phyloP scores from a whole-genome alignment of 2,888 invertebrate genomes.

The Parascotia fuliginaria region DNA sequence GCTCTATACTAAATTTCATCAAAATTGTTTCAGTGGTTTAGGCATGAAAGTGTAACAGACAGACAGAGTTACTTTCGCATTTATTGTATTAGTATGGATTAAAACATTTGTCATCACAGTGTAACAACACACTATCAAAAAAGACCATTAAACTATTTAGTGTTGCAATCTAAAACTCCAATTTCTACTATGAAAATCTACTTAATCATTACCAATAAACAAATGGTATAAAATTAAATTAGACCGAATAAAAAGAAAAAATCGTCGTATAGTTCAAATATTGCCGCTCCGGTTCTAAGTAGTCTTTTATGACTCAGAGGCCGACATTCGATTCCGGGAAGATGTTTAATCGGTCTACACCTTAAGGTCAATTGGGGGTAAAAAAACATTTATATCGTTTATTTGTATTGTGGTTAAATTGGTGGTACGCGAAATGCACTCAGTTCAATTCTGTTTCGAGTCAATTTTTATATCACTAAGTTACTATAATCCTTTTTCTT shows the following conservation, averaged over 20 bases:
- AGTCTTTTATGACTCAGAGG: slow-evolving; percentile 54
- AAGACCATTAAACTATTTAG: not conserved
- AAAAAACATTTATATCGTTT: slow-evolving; percentile 30
- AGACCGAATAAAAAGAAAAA: slow-evolving; percentile 25
- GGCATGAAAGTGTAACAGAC: too few relatives aligned
- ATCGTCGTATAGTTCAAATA: slow-evolving; percentile 33
- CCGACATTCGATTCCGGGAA: slow-evolving; percentile 52
- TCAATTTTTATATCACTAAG: not conserved
- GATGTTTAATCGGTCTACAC: slow-evolving; percentile 35
- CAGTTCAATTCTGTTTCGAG: not conserved
- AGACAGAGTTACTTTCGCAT: too few relatives aligned
- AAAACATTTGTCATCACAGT: too few relatives aligned
- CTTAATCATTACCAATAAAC: slow-evolving; percentile 9
- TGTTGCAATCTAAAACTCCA: not conserved
- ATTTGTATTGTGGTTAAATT: slow-evolving; percentile 2
- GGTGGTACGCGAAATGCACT: not conserved
- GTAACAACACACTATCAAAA: too few relatives aligned
- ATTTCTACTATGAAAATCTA: not conserved
- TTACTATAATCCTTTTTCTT: too few relatives aligned
- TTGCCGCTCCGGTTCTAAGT: slow-evolving; percentile 38
- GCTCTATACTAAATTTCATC: too few relatives aligned
- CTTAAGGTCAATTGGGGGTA: slow-evolving; percentile 35
- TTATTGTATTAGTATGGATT: too few relatives aligned
- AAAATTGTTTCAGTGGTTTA: too few relatives aligned
- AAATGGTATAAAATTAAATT: slow-evolving; percentile 30